Evolutionary conservation across 2,888 invertebrate genomes (phyloP), one percentile per base, ranked within the genome.

Genomic region (Polydrusus tereticollis): DNA sequence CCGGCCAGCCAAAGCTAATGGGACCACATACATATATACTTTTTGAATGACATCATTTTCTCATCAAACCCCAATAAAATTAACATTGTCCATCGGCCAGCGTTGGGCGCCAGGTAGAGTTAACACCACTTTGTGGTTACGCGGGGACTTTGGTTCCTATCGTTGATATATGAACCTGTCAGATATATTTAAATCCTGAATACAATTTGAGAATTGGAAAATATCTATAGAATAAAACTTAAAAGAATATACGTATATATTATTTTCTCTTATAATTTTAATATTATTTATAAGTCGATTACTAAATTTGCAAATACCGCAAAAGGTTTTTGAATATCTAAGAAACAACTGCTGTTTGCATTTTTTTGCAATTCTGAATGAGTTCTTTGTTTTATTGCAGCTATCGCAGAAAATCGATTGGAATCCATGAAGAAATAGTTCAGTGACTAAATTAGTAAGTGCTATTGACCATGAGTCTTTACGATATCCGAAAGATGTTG

Each of bases 21-120:
- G 84, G 79, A 77, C 83, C 78, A 83, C 83, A 83, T 83, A 82
- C 82, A 83, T 82, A 82, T 83, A 83, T 82, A 81, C 81, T 81
- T 81, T 80, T 82, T 77, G 78, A 82, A 83, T 84, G 84, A 84
- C 84, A 84, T 84, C 84, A 84, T 84, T 84, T 83, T 84, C 82
- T 82, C 84, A 84, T 84, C 84, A 83, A 83, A 82, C 82, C 82
- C 83, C 78, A 82, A 84, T 83, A 83, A 84, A 83, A 84, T 79
- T 82, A 82, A 83, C 81, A 82, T 82, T 82, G 83, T 83, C 79
- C 81, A 78, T 78, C 79, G 80, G 69, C 75, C 69, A 64, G 78
- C 76, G 75, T 38, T 41, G 78, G 80, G 79, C 80, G 81, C 80
- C 80, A 81, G 81, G 80, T 81, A 80, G 77, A 79, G 79, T 80